Evolutionary conservation across 2,888 invertebrate genomes (phyloP), one percentile per base, ranked within the genome.

Genomic region (Byasa hedistus): DNA sequence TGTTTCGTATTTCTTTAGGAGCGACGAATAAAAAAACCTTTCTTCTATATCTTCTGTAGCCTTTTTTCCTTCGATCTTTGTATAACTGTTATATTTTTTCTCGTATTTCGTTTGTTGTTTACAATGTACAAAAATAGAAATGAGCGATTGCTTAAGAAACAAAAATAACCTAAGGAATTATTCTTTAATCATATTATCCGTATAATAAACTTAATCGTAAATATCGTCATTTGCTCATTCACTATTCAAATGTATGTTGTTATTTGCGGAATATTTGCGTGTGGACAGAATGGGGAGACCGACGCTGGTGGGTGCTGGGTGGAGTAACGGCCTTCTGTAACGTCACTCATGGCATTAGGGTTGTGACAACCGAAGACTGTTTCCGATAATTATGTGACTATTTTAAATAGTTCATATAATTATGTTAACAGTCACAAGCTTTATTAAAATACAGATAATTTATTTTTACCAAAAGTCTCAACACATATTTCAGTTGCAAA

Each of bases 211-310:
- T 44, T 54, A 48, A 48, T 48, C 48, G 62, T 55, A 68, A 71
- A 73, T 71, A 69, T 69, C 71, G 70, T 70, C 69, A 67, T 64
- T 68, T 62, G 64, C 67, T 64, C 66, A 69, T 72, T 73, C 68
- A 71, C 71, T 68, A 69, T 71, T 70, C 81, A 77, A 82, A 82
- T 79, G 76, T 73, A 72, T 84, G 84, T 83, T 85, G 83, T 84
- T 86, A 86, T 86, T 83, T 77, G 79, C 79, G 76, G 82, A 81
- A 82, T 79, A 84, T 85, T 85, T 80, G 80, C 80, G 78, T 80
- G 79, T 75, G 72, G 77, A 78, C 70, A 72, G 70, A 69, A 72
- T 68, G 75, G 21, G 48, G 48, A 39, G 61, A 48, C 8, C 56
- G 70, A 73, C 68, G 64, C 72, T 72, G 76, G 80, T 83, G 83